Evolutionary conservation across 64 coral and sea anemone genomes (phyloP).

Genomic region (Pocillopora verrucosa): DNA sequence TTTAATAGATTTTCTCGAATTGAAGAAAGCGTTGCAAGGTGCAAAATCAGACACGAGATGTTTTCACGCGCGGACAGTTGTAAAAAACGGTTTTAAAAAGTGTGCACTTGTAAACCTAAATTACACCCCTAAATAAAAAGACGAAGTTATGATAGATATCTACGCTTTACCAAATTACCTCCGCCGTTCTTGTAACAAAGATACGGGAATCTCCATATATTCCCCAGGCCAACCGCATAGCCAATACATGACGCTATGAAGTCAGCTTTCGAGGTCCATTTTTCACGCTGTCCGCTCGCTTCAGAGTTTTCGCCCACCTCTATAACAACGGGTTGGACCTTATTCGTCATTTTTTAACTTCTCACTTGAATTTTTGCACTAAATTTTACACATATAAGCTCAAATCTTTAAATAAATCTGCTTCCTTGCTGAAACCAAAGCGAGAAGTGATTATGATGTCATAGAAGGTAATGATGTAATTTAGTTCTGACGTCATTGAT

Average conservation of each 20-base stretch:
- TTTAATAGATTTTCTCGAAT: too few relatives aligned
- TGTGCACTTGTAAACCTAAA: neutral
- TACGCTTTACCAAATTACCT: slow-evolving; percentile 29
- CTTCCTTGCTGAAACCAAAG: neutral
- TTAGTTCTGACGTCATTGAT: neutral
- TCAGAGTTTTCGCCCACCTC: neutral
- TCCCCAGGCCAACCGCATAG: slow-evolving; percentile 65
- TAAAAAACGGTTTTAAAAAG: neutral
- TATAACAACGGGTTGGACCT: slow-evolving; percentile 11
- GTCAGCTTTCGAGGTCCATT: slow-evolving; percentile 9
- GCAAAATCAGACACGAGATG: neutral
- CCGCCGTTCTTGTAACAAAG: slow-evolving; percentile 70
- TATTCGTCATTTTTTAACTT: neutral
- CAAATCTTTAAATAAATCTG: neutral
- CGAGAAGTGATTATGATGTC: neutral
- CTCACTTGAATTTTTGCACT: neutral
- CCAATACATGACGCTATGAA: slow-evolving; percentile 53
- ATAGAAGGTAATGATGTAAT: neutral
- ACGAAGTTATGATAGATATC: neutral
- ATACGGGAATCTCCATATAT: slow-evolving; percentile 74
- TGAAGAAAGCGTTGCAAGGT: too few relatives aligned
- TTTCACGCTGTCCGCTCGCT: slow-evolving; percentile 18
- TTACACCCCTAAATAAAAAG: neutral
- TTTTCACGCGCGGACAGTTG: neutral
- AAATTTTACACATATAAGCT: neutral